These are phyloP conservation scores for Mylabris sibirica DNA, from an alignment of 2,888 invertebrate genomes.

Conservation along the genomic window DNA sequence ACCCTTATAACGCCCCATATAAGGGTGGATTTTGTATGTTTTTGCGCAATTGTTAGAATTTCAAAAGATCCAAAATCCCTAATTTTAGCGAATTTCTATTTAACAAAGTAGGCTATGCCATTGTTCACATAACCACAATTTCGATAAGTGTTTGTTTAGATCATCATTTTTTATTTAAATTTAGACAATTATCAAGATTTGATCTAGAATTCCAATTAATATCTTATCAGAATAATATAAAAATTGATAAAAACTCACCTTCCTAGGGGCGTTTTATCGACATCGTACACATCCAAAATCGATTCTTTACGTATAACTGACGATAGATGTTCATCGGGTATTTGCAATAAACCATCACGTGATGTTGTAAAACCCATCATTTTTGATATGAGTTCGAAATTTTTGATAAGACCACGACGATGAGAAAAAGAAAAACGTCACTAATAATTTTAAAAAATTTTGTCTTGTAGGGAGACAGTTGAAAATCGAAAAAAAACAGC, in stretches of 20 bases:
- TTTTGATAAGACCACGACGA: slow-evolving; percentile 10
- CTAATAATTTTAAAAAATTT: slow-evolving; percentile 10
- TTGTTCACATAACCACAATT: slow-evolving; percentile 4
- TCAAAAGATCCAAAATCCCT: no score
- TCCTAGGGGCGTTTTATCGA: slow-evolving; percentile 85
- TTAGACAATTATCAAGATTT: background rate
- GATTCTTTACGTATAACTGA: slow-evolving; percentile 76
- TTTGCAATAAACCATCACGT: slow-evolving; percentile 76
- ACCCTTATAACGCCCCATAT: no score
- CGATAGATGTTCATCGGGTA: slow-evolving; percentile 73
- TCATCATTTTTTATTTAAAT: background rate
- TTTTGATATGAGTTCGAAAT: slow-evolving; percentile 43
- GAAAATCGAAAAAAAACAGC: slow-evolving; percentile 6
- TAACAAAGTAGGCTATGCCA: slow-evolving; percentile 1
- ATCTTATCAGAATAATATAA: slow-evolving; percentile 10
- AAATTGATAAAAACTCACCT: slow-evolving; percentile 66
- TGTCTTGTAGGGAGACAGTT: background rate
- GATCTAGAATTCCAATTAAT: slow-evolving; percentile 11
- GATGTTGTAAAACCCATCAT: slow-evolving; percentile 67
- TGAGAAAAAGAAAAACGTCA: slow-evolving; percentile 22
- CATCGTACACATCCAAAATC: slow-evolving; percentile 79
- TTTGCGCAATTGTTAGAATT: no score
- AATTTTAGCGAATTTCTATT: background rate
- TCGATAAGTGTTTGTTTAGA: background rate
- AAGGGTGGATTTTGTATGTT: no score